Evolutionary conservation across 2,797 vertebrate genomes (phyloP), one percentile per base, ranked within the genome.

Genomic region (Tamandua tetradactyla): DNA sequence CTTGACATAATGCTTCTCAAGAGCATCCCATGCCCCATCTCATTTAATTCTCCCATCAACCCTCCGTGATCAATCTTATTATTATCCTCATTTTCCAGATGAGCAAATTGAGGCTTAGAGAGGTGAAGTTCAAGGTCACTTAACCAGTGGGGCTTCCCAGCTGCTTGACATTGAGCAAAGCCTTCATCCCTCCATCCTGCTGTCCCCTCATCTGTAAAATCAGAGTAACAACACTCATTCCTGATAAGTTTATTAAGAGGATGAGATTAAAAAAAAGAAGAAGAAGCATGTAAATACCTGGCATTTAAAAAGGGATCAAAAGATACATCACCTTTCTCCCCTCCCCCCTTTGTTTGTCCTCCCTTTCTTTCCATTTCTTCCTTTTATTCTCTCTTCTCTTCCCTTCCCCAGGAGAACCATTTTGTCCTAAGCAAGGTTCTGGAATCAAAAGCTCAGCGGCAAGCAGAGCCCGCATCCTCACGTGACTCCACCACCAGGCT

Each of bases 391-490:
- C 11, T 40, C 14, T 22, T 27, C n/a, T 3, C n/a, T 76, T 57
- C 75, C 49, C 74, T 72, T 69, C 30, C 52, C 3, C 7, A 80
- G 14, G 27, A 89, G 44, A 82, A 30, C 15, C 22, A 42, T 52
- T 25, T 52, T 10, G 0, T 81, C 71, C 69, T 47, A 61, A 68
- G 52, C 27, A 68, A 84, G 32, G 37, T 59, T 69, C 91, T 93
- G 62, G 88, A n/a, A 78, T 93, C 68, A 42, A 57, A 83, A 95
- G 57, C 12, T 55, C 75, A 78, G 82, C 49, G 17, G 42, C 37
- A 93, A 83, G 69, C 18, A 59, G 22, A 91, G 61, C 62, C 93
- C 42, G 30, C 18, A 47, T 95, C 94, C 93, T 82, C 85, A 95
- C 66, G 82, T 88, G 90, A 95, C 93, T 47, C 81, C 0, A 0